phyloP scores from a whole-genome alignment of 2,797 vertebrate species.

The Heterohyrax brucei region DNA sequence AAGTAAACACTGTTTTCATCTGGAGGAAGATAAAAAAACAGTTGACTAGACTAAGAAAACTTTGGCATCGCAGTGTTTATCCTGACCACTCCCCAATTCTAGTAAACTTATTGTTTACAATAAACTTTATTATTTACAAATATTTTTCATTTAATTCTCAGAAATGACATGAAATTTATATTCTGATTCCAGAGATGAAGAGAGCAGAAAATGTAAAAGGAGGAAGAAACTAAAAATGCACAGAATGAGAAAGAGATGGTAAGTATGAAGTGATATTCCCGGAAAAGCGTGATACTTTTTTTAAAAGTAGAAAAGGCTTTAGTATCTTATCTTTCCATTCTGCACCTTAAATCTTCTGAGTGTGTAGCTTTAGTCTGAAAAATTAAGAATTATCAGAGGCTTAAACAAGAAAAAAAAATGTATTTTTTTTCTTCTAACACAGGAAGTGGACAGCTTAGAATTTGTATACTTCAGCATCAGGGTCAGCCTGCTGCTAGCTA shows the following conservation, averaged over 20 bases:
- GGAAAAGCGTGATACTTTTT: neutral
- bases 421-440: conserved; percentile 1
- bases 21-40: conserved; percentile 20
- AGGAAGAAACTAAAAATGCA: neutral
- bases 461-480: neutral
- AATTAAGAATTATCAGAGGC: neutral
- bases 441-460: neutral
- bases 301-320: neutral
- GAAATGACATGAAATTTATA: neutral
- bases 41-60: neutral
- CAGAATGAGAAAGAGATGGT: neutral
- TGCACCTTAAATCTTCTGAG: neutral
- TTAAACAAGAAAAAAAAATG: neutral
- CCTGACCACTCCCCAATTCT: neutral
- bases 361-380: neutral
- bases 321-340: neutral
- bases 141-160: conserved; percentile 22
- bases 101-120: neutral
- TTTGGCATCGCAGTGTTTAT: neutral
- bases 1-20: neutral
- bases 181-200: neutral
- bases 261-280: neutral
- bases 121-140: conserved; percentile 21
- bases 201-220: conserved; percentile 42
- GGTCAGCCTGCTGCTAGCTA: neutral